Conservation (phyloP, 2,888 invertebrate genomes). For the Volucella zonaria region DNA sequence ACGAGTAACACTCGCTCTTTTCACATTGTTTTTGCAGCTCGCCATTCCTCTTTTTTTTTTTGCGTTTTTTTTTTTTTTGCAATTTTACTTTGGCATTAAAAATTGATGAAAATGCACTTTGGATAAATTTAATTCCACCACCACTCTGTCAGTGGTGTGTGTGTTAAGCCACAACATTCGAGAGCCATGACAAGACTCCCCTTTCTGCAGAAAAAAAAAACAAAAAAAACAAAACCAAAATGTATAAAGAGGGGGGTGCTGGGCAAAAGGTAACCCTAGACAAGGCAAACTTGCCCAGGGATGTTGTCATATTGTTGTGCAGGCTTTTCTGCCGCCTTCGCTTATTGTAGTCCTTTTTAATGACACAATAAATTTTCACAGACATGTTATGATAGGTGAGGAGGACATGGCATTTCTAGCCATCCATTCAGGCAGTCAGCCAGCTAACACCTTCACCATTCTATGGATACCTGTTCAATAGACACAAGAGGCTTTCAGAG, state of each 20-base stretch:
- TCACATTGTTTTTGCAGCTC: conserved; percentile 16
- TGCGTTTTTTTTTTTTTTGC: conserved; percentile 20
- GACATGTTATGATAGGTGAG: conserved; percentile 48
- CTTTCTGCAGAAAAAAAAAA: too few species aligned
- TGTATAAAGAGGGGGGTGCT: neutral
- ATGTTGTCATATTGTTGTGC: conserved; percentile 42
- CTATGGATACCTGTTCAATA: conserved; percentile 46
- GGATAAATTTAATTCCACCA: conserved; percentile 71
- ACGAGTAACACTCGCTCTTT: conserved; percentile 11
- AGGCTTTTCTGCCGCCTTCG: conserved; percentile 31
- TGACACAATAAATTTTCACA: conserved; percentile 67
- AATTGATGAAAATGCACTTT: conserved; percentile 74
- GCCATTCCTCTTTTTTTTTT: conserved; percentile 8
- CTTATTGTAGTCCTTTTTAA: conserved; percentile 64
- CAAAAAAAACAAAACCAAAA: too few species aligned
- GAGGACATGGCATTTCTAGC: conserved; percentile 25
- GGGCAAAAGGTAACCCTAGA: conserved; percentile 30
- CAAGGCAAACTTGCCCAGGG: conserved; percentile 9
- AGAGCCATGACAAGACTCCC: conserved; percentile 28
- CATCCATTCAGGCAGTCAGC: conserved; percentile 6
- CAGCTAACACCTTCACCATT: conserved; percentile 30
- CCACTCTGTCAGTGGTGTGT: conserved; percentile 44
- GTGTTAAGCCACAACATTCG: conserved; percentile 59
- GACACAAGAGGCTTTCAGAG: conserved; percentile 2
- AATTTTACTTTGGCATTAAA: conserved; percentile 68